These are phyloP conservation scores for Myripristis murdjan DNA, from an alignment of 2,797 vertebrate genomes.

Conservation along the genomic window DNA sequence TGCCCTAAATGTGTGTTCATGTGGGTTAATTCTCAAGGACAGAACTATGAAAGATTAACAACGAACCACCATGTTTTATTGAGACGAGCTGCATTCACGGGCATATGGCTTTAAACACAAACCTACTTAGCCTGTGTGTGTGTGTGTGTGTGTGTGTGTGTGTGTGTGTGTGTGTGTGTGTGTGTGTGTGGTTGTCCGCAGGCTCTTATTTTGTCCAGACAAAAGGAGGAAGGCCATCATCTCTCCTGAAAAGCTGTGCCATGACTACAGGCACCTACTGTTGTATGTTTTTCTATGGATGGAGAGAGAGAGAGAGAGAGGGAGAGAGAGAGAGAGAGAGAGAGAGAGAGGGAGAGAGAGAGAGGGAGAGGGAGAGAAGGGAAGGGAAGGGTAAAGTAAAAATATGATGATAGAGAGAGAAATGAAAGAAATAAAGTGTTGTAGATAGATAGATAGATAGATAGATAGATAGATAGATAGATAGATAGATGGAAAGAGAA, in stretches of 20 bases:
- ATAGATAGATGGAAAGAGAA: constrained; percentile 12
- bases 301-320: neutral
- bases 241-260: constrained; percentile 38
- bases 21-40: constrained; percentile 86
- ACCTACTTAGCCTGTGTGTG: constrained; percentile 58
- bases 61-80: constrained; percentile 85
- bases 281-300: too few species aligned
- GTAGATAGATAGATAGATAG: constrained; percentile 1
- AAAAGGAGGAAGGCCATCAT: constrained; percentile 37
- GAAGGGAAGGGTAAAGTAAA: neutral
- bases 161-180: constrained; percentile 29
- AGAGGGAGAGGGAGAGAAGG: neutral
- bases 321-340: too few species aligned
- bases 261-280: constrained; percentile 24
- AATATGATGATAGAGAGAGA: constrained; percentile 1
- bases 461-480: constrained; percentile 11
- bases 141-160: constrained; percentile 29
- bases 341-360: too few species aligned
- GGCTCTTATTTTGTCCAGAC: constrained; percentile 49
- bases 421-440: neutral
- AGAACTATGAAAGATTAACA: constrained; percentile 87
- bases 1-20: constrained; percentile 86
- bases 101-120: constrained; percentile 73
- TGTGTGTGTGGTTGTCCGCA: constrained; percentile 13
- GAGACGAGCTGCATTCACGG: constrained; percentile 67